phyloP scores from a whole-genome alignment of 2,888 invertebrate species.

The Polietes domitor region DNA sequence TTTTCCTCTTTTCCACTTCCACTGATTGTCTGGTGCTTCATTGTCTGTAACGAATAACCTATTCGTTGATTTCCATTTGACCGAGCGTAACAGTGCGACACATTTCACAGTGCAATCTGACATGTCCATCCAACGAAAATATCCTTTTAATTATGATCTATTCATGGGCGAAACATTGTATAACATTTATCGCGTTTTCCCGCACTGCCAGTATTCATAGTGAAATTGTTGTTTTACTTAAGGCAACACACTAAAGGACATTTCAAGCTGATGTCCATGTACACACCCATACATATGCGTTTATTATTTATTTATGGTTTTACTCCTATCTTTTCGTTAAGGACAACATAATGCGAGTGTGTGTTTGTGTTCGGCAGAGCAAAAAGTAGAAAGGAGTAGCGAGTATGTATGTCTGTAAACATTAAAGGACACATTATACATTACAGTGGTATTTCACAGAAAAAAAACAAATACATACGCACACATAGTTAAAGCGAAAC shows the following conservation, averaged over 20 bases:
- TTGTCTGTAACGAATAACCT: no score
- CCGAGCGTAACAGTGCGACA: background rate
- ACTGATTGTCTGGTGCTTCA: no score
- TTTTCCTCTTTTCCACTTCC: no score
- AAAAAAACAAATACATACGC: background rate
- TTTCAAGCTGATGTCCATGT: background rate
- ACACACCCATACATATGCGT: background rate
- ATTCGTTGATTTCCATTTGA: background rate
- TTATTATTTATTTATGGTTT: background rate
- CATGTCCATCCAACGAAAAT: background rate
- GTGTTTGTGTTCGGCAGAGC: slow-evolving; percentile 22
- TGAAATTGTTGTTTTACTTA: background rate
- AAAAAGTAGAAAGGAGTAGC: no score
- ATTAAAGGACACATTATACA: background rate
- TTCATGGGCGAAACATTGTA: background rate
- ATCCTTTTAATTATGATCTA: background rate
- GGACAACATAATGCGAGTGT: slow-evolving; percentile 29
- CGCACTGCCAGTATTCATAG: background rate
- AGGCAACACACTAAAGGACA: background rate
- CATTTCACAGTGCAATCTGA: background rate
- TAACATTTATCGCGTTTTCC: background rate
- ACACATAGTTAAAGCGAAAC: background rate
- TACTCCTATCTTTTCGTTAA: background rate
- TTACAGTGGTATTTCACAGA: background rate
- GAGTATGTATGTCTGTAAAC: background rate